Percentiles rank a stretch among this genome's conserved stretches.
Conservation (phyloP, 2,797 vertebrate genomes). For the Enteromius fasciolatus region DNA sequence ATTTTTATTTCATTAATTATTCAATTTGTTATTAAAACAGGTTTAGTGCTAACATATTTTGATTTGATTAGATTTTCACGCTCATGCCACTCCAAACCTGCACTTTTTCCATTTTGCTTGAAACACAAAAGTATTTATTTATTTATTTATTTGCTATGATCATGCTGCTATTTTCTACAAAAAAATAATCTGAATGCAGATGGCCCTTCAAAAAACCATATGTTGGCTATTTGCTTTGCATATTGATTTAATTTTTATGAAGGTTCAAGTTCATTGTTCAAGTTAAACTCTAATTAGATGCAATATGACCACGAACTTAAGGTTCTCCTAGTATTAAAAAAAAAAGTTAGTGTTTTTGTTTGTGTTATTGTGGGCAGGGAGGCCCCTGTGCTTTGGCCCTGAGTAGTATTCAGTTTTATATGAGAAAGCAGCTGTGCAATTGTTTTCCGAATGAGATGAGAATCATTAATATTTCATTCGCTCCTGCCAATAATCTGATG, state of each 20-base stretch:
- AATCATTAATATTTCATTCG: slow-evolving; percentile 65
- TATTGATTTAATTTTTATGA: background rate
- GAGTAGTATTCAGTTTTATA: slow-evolving; percentile 46
- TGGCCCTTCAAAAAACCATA: background rate
- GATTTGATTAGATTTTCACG: background rate
- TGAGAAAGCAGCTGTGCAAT: slow-evolving; percentile 53
- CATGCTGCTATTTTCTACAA: background rate
- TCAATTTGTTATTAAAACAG: background rate
- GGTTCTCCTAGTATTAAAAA: background rate
- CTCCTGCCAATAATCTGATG: slow-evolving; percentile 59
- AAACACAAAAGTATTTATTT: background rate
- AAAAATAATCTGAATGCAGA: background rate
- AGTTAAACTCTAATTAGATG: background rate
- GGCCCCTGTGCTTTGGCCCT: background rate
- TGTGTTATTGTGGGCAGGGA: slow-evolving; percentile 4
- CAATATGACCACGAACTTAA: background rate
- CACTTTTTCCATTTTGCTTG: background rate
- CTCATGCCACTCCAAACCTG: background rate
- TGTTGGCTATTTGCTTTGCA: background rate
- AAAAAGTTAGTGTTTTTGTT: slow-evolving; percentile 1
- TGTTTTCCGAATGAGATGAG: slow-evolving; percentile 55
- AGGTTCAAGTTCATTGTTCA: background rate
- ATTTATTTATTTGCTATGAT: no score
- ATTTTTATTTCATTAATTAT: background rate
- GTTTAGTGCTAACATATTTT: background rate